Percentiles rank a stretch among this genome's conserved stretches.
phyloP scores from a whole-genome alignment of 2,113 vertebrate species.

The Fregata magnificens region DNA sequence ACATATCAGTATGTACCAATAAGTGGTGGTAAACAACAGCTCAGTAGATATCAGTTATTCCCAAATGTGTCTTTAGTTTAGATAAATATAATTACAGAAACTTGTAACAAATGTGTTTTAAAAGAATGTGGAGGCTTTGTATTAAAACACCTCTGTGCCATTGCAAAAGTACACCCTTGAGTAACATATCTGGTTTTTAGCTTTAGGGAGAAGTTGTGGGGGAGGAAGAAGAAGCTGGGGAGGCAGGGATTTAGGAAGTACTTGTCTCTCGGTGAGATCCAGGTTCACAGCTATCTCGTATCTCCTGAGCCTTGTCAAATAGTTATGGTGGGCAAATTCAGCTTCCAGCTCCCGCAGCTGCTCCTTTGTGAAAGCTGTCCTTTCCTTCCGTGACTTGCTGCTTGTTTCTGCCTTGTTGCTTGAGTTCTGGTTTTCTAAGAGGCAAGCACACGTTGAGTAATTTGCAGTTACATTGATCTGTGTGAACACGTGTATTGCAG shows the following conservation, averaged over 20 bases:
- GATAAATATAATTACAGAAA: neutral
- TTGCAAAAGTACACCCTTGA: neutral
- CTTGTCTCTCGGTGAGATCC: conserved; percentile 96
- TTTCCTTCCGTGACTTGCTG: conserved; percentile 91
- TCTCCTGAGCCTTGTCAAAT: conserved; percentile 92
- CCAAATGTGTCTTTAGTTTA: neutral
- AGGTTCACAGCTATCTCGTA: conserved; percentile 97
- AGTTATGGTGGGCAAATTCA: conserved; percentile 96
- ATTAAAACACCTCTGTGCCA: neutral
- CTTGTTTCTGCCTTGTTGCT: conserved; percentile 78
- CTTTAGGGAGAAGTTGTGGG: neutral
- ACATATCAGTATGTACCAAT: neutral
- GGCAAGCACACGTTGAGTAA: neutral
- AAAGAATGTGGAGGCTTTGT: neutral
- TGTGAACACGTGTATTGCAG: neutral
- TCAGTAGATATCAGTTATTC: neutral
- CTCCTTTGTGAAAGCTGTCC: conserved; percentile 96
- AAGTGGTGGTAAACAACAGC: neutral
- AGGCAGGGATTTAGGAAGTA: conserved; percentile 21
- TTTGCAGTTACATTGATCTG: neutral
- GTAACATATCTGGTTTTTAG: neutral
- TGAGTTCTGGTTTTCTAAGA: conserved; percentile 79
- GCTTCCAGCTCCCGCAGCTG: conserved; percentile 94
- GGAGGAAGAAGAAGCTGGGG: neutral
- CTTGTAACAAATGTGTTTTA: neutral